These are phyloP conservation scores for Lophius piscatorius DNA, from an alignment of 2,113 vertebrate species.

Conservation along the genomic window DNA sequence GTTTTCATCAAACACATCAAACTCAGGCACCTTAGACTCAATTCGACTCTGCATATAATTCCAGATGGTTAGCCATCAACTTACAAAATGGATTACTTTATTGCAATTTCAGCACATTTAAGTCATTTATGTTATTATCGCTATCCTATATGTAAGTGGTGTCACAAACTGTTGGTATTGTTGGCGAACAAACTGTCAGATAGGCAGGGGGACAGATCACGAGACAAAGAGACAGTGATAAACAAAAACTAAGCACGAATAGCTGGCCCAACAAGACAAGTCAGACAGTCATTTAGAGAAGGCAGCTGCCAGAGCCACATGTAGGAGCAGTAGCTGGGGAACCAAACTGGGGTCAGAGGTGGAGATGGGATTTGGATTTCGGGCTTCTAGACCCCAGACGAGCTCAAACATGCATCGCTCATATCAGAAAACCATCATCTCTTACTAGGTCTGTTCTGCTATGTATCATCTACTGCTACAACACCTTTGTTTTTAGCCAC, in stretches of 20 bases:
- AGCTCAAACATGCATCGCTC: slow-evolving; percentile 58
- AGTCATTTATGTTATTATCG: no score
- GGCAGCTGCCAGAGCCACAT: slow-evolving; percentile 47
- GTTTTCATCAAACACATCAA: no score
- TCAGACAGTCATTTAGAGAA: slow-evolving; percentile 40
- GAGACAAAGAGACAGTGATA: slow-evolving; percentile 14
- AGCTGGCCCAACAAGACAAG: slow-evolving; percentile 20
- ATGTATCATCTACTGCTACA: slow-evolving; percentile 14
- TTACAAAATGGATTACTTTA: no score
- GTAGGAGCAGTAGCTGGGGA: slow-evolving; percentile 71
- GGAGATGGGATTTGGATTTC: slow-evolving; percentile 77
- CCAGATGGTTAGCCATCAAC: no score
- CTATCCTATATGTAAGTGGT: background rate
- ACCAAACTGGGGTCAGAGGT: slow-evolving; percentile 70
- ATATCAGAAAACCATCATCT: slow-evolving; percentile 40
- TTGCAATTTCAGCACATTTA: no score
- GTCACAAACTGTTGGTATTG: background rate
- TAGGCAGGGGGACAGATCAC: background rate
- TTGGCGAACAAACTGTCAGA: no score
- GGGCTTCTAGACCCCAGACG: slow-evolving; percentile 64
- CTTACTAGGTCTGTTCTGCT: slow-evolving; percentile 36
- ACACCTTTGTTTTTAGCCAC: slow-evolving; percentile 25
- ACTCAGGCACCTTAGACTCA: no score
- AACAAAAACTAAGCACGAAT: slow-evolving; percentile 21
- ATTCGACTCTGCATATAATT: no score